phyloP scores from a whole-genome alignment of 1,140 invertebrate species.

The Trichonephila clavata region DNA sequence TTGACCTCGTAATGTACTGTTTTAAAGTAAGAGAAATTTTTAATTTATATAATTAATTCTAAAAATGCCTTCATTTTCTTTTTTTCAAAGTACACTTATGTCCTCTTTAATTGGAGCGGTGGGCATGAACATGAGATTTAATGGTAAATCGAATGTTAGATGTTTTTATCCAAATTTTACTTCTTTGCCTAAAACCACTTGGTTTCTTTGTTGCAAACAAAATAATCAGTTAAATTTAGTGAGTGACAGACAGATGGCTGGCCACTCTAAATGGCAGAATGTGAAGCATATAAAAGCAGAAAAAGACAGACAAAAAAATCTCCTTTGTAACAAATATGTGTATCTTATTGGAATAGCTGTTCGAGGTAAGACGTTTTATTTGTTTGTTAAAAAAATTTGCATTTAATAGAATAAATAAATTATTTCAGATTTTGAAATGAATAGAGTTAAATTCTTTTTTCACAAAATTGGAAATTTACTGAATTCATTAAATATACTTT shows the following conservation, averaged over 20 bases:
- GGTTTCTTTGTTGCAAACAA: neutral
- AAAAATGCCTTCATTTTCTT: neutral
- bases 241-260: constrained; percentile 81
- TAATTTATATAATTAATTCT: too few species aligned
- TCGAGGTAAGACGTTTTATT: constrained; percentile 48
- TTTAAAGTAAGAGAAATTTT: too few species aligned
- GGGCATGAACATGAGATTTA: neutral
- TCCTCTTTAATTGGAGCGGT: neutral
- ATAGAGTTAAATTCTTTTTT: too few species aligned
- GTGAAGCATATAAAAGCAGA: constrained; percentile 85
- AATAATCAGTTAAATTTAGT: constrained; percentile 20
- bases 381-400: too few species aligned
- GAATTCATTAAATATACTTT: too few species aligned
- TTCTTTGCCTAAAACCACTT: neutral
- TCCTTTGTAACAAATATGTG: constrained; percentile 81
- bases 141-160: neutral
- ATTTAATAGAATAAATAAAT: too few species aligned
- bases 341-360: constrained; percentile 77
- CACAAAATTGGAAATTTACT: too few species aligned
- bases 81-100: neutral
- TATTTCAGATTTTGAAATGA: too few species aligned
- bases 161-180: neutral
- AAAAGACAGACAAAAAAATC: constrained; percentile 84
- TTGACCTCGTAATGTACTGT: too few species aligned
- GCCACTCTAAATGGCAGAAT: constrained; percentile 89